Evolutionary conservation across 1,140 invertebrate species (phyloP), one percentile per base, ranked within the genome.

Genomic region (Rhyacophila brunnea): DNA sequence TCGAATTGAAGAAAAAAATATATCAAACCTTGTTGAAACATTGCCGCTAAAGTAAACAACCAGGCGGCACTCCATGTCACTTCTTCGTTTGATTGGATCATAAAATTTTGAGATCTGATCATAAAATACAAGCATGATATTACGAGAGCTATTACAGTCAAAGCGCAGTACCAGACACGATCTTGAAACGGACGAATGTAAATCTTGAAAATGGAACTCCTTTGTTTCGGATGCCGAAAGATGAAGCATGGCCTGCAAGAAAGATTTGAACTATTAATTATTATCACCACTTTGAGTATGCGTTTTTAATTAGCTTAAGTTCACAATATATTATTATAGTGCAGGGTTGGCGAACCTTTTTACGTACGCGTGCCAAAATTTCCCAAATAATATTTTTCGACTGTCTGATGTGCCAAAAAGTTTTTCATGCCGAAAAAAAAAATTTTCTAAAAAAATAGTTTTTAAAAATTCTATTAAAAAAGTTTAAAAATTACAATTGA

Each of bases 151-250:
- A 44, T 67, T 18, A 78, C 65, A 1, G 67, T 60, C 7, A 78
- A 51, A 6, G 79, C 75, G 36, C 76, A 70, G 6, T 78, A 69
- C 85, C 85, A 87, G 14, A 86, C 81, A 13, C 70, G 65, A 10
- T 67, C 62, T 1, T 75, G 73, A 15, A 87, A 77, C 0, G 85
- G 84, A 23, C 80, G 73, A 0, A 81, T 70, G 58, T 83, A 86
- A 14, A 85, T 81, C 57, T 83, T 83, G 49, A 77, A 75, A 62
- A 85, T 71, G 13, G 80, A 77, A 64, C 74, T 80, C 1, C 75
- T 79, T 45, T 72, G 66, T 54, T 80, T 83, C 0, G 86, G 86
- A 71, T 87, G 84, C 5, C 84, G 78, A 57, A 87, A 84, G 34
- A 87, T 82, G 58, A 87, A 83, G 48, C 75, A 79, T 1, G 80